Conservation (phyloP, 2,888 invertebrate genomes). For the Seira ritae region DNA sequence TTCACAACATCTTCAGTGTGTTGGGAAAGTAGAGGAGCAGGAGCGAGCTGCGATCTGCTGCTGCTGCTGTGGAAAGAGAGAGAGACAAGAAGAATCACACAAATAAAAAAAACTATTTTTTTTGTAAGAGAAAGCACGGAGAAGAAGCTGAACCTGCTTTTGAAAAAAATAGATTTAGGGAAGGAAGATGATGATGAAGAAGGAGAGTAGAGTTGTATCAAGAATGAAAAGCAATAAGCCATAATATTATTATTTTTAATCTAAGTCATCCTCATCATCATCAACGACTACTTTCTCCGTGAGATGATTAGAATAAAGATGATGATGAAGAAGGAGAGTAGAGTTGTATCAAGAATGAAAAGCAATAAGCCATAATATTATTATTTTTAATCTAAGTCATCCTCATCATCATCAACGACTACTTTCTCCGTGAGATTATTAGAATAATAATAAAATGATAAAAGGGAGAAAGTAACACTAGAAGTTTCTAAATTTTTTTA, state of each 20-base stretch:
- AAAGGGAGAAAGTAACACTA: too few relatives aligned
- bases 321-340: too few relatives aligned
- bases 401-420: constrained; percentile 22
- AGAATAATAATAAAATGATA: too few relatives aligned
- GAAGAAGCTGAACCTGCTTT: constrained; percentile 41
- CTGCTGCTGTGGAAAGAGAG: constrained; percentile 7
- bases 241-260: constrained; percentile 37
- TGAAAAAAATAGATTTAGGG: not conserved
- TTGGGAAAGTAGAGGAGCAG: not conserved
- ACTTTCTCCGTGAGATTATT: too few relatives aligned
- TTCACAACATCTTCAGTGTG: constrained; percentile 33
- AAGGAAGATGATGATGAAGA: too few relatives aligned
- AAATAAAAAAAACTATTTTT: too few relatives aligned
- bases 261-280: constrained; percentile 18
- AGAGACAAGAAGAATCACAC: constrained; percentile 19
- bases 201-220: too few relatives aligned
- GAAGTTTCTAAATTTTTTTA: too few relatives aligned
- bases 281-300: not conserved
- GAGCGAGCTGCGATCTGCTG: too few relatives aligned
- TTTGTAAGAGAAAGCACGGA: constrained; percentile 17
- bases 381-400: constrained; percentile 20
- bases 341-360: constrained; percentile 22
- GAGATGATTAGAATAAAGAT: too few relatives aligned
- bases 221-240: constrained; percentile 59
- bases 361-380: constrained; percentile 58